Percentiles rank a stretch among this genome's conserved stretches.
Conservation (phyloP, 92 coral and sea anemone genomes). For the Siderastrea siderea region DNA sequence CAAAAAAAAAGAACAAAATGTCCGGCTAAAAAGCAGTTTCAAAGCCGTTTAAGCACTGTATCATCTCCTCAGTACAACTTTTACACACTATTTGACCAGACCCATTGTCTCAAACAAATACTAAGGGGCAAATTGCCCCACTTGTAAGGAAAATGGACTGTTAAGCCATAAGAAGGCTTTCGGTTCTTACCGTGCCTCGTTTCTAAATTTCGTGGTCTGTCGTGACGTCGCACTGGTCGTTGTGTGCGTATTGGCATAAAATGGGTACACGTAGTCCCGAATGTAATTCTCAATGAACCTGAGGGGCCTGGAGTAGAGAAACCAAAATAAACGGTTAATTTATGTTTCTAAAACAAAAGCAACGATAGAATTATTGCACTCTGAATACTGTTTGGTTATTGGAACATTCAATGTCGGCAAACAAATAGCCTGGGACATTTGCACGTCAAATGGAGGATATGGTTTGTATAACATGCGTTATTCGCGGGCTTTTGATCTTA, state of each 20-base stretch:
- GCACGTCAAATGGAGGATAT: too few relatives aligned
- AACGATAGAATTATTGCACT: background rate
- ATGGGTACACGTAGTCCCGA: slow-evolving; percentile 76
- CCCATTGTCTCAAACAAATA: too few relatives aligned
- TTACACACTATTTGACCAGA: too few relatives aligned
- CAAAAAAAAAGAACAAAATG: too few relatives aligned
- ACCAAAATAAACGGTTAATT: background rate
- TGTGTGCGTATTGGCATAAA: slow-evolving; percentile 89
- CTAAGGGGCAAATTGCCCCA: too few relatives aligned
- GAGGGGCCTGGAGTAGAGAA: slow-evolving; percentile 68
- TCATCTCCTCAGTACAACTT: too few relatives aligned
- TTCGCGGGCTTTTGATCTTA: too few relatives aligned
- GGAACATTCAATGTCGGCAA: background rate
- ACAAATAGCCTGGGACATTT: too few relatives aligned
- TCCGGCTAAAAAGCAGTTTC: too few relatives aligned
- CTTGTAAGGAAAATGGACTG: background rate
- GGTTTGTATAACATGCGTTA: too few relatives aligned
- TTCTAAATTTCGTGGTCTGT: slow-evolving; percentile 84
- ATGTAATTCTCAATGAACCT: slow-evolving; percentile 84
- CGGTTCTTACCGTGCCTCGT: slow-evolving; percentile 81
- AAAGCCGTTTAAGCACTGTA: too few relatives aligned
- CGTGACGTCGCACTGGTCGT: slow-evolving; percentile 85
- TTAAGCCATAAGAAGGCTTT: background rate
- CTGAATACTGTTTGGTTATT: background rate
- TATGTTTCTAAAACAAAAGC: background rate